Base-by-base conservation (phyloP, 30 jellyfish, hydroid and myxozoan genomes). In the Nemopilema nomurai region DNA sequence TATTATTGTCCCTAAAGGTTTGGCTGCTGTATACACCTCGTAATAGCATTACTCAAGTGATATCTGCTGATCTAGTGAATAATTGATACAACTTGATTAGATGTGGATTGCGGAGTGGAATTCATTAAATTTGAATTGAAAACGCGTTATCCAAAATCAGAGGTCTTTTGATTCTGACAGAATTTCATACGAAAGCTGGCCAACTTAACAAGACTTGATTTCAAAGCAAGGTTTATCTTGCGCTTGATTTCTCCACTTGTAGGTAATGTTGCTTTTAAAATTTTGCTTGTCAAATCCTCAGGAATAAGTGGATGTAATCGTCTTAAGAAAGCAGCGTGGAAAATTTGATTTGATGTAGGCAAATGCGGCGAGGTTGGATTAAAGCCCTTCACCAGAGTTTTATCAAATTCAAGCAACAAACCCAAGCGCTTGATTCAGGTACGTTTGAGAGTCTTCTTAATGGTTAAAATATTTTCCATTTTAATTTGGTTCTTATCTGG, bases 101-200 rank as follows among this genome's bases (percentile, higher is more conserved):
- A 32, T 22, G 50, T 67, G 21, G 76, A 67, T 67, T 67, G 76
- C 23, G 76, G 76, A 32, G 76, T 67, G 33, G 23, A 67, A 67
- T 67, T 67, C 76, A 67, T 67, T 67, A 67, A 67, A 67, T 8
- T 23, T 67, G 33, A 67, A 67, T 67, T 32, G 30, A 29, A 67
- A 32, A 67, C 33, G 8, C 76, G 30, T 67, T 67, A 67, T 67
- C 33, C 76, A 23, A 23, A 29, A 23, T 67, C 21, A 24, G 30
- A 67, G 33, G 18, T 67, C 31, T 32, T 20, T 67, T 23, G 0
- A 67, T 23, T 23, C 33, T 29, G 50, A 6, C 53, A 7, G 50
- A 67, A 29, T 67, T 67, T 32, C 21, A 29, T 67, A 29, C 23
- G 76, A 67, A 67, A 23, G 26, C 28, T 23, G 31, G 76, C 17